Conservation (phyloP, 2,113 vertebrate genomes). For the Gambusia holbrooki region DNA sequence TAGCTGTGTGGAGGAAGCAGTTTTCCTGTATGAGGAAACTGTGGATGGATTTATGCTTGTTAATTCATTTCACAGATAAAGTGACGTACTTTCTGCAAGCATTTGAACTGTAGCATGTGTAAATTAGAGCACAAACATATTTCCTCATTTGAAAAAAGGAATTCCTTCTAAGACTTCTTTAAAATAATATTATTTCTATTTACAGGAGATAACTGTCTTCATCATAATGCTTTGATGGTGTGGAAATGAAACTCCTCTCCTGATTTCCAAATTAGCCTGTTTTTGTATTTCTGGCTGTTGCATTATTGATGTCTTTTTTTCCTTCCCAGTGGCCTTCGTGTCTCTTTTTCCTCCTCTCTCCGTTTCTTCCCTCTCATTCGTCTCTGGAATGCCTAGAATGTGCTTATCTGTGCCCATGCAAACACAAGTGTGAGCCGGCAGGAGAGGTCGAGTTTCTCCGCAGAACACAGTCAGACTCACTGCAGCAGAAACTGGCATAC, state of each 20-base stretch:
- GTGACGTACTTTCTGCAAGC: too few relatives aligned
- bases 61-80: too few relatives aligned
- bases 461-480: conserved; percentile 45
- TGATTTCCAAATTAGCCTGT: neutral
- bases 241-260: neutral
- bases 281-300: conserved; percentile 21
- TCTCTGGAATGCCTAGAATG: conserved; percentile 73
- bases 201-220: neutral
- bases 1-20: too few relatives aligned
- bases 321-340: conserved; percentile 14
- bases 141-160: neutral
- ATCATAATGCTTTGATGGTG: conserved; percentile 14
- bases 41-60: too few relatives aligned
- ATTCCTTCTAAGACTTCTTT: neutral
- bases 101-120: too few relatives aligned
- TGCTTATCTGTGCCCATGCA: conserved; percentile 73
- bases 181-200: neutral
- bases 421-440: conserved; percentile 65
- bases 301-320: conserved; percentile 16
- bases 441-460: conserved; percentile 67
- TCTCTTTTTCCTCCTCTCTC: conserved; percentile 13
- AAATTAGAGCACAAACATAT: too few relatives aligned
- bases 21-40: too few relatives aligned
- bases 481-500: conserved; percentile 41
- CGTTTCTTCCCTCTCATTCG: conserved; percentile 22